Base-by-base conservation (phyloP, 2,797 vertebrate genomes). In the Sternarchorhynchus goeldii region DNA sequence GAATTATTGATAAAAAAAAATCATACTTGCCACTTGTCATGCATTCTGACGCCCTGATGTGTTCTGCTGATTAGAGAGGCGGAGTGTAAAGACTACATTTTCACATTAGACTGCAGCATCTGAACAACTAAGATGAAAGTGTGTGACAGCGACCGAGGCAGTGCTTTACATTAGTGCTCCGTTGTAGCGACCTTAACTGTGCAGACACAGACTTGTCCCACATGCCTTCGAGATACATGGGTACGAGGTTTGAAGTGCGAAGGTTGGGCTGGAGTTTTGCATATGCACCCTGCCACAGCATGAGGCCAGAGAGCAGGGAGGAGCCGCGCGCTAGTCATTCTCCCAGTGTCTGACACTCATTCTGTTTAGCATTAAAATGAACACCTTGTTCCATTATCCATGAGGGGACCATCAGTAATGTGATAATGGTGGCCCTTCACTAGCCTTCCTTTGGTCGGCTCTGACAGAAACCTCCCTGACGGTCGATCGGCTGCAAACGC, bases 311-410 rank as follows among this genome's bases (percentile, higher is more conserved):
- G 86, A 85, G 83, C 68, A 21, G 58, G 64, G 72, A 71, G 75
- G 76, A 36, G 59, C 75, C 82, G 10, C 14, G 66, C 20, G 16
- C 29, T 70, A 74, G 73, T 81, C 78, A 75, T 76, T 36, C 53
- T 57, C 59, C 66, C 81, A 58, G 83, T 90, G 91, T 92, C 90
- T 93, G 86, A 88, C 86, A 91, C 90, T 92, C 90, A 90, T 91
- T 91, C 91, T 94, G 93, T 93, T 94, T 91, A 92, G 92, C 90
- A 93, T 94, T 93, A 91, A 92, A 92, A 92, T 90, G 89, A 89
- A 91, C 89, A 91, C 89, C 91, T 88, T 92, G 91, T 92, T 93
- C 91, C 89, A 94, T 94, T 92, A 94, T 93, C 91, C 91, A 93
- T 93, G 90, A 93, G 91, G 45, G 89, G 86, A 86, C 81, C 32